Percentiles rank a stretch among this genome's conserved stretches.
Conservation (phyloP, 1,140 invertebrate species). For the Euglossa dilemma region DNA sequence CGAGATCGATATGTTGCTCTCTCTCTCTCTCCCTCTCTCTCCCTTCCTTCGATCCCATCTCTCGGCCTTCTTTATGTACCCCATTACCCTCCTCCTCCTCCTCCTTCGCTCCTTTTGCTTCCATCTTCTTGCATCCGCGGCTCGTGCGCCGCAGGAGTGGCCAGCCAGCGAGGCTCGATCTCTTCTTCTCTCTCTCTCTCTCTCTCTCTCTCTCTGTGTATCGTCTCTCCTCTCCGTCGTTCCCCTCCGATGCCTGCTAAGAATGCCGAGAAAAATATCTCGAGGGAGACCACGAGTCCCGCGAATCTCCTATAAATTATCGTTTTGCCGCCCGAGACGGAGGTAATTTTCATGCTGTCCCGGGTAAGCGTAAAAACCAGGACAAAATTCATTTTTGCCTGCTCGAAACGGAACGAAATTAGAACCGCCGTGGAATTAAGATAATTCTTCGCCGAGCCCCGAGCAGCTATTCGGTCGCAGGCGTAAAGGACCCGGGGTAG, state of each 20-base stretch:
- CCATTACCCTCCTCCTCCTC: neutral
- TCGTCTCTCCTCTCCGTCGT: neutral
- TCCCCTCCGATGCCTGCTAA: neutral
- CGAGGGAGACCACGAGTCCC: slow-evolving; percentile 21
- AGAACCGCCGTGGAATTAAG: neutral
- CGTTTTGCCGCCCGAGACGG: slow-evolving; percentile 14
- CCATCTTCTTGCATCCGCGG: neutral
- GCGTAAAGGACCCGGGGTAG: no score
- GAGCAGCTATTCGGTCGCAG: neutral
- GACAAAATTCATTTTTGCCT: slow-evolving; percentile 14
- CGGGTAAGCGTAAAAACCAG: neutral
- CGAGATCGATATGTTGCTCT: slow-evolving; percentile 51
- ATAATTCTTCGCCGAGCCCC: neutral
- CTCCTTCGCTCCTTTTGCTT: neutral
- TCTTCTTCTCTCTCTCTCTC: neutral
- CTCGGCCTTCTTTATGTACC: neutral
- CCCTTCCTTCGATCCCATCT: slow-evolving; percentile 2
- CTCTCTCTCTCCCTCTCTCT: neutral
- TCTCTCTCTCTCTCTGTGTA: neutral
- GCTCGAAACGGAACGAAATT: neutral
- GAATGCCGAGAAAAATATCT: slow-evolving; percentile 43
- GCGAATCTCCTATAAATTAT: slow-evolving; percentile 42
- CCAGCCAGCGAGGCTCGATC: slow-evolving; percentile 14
- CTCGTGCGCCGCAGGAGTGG: slow-evolving; percentile 28
- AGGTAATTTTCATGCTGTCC: slow-evolving; percentile 25